Conservation (phyloP, 2,797 vertebrate species). For the Mus minutoides region DNA sequence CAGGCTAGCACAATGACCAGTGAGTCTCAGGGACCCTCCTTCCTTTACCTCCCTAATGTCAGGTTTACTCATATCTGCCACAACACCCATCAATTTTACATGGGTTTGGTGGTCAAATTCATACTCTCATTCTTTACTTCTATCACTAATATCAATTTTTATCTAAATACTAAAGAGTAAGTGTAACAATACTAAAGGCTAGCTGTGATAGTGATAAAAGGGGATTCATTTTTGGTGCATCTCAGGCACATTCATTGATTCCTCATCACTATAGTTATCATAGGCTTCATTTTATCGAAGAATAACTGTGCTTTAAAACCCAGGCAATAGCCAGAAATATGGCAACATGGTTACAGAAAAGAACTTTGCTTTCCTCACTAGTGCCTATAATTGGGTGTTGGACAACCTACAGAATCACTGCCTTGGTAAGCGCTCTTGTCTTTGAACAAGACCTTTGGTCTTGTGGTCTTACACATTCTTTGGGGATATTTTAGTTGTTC, state of each 20-base stretch:
- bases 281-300: background rate
- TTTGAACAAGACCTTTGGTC: background rate
- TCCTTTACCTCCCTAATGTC: background rate
- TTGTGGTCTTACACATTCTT: background rate
- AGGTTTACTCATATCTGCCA: too few species aligned
- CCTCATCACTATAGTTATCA: background rate
- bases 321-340: background rate
- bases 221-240: background rate
- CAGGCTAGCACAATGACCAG: background rate
- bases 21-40: background rate
- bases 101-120: background rate
- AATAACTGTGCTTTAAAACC: background rate
- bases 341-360: background rate
- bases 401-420: background rate
- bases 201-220: background rate
- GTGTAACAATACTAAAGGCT: background rate
- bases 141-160: background rate
- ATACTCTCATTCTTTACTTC: background rate
- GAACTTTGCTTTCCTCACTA: background rate
- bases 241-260: background rate
- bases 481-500: slow-evolving; percentile 18
- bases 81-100: background rate
- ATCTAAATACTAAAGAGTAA: background rate
- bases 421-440: background rate
- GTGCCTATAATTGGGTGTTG: background rate